These are phyloP conservation scores for Emydura subglobosa DNA, from an alignment of 2,113 vertebrate genomes.

Conservation along the genomic window DNA sequence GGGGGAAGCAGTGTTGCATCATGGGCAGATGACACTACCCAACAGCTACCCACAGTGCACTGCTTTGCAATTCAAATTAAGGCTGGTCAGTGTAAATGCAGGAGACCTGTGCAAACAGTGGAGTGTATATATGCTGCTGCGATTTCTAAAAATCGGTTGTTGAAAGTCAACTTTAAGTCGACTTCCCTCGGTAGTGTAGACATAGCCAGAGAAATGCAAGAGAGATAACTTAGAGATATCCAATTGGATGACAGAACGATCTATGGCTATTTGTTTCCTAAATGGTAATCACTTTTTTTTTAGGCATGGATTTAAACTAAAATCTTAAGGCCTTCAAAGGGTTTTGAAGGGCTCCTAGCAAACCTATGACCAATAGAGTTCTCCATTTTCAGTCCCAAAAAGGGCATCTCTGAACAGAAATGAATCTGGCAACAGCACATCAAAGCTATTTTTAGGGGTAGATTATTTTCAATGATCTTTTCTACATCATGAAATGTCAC, in stretches of 20 bases:
- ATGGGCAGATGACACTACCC: too few species aligned
- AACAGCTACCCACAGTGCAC: too few species aligned
- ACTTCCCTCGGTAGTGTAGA: too few species aligned
- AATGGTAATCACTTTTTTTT: not conserved
- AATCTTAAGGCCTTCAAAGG: not conserved
- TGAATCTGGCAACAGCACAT: not conserved
- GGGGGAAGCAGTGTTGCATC: too few species aligned
- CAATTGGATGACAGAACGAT: accelerated
- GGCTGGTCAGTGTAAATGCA: too few species aligned
- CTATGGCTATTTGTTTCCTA: not conserved
- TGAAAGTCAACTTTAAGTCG: too few species aligned
- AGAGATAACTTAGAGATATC: not conserved
- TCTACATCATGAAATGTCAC: not conserved
- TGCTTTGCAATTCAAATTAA: too few species aligned
- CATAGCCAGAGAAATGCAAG: not conserved
- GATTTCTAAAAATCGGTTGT: too few species aligned
- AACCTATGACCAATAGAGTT: not conserved
- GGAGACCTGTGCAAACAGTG: too few species aligned
- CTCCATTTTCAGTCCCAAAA: not conserved
- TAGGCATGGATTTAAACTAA: not conserved
- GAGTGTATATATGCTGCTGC: too few species aligned
- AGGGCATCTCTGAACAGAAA: not conserved
- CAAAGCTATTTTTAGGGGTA: not conserved
- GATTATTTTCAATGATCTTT: not conserved
- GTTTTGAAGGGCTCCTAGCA: not conserved